Evolutionary conservation across 2,888 invertebrate genomes (phyloP), one percentile per base, ranked within the genome.

Genomic region (Cosmia trapezina): DNA sequence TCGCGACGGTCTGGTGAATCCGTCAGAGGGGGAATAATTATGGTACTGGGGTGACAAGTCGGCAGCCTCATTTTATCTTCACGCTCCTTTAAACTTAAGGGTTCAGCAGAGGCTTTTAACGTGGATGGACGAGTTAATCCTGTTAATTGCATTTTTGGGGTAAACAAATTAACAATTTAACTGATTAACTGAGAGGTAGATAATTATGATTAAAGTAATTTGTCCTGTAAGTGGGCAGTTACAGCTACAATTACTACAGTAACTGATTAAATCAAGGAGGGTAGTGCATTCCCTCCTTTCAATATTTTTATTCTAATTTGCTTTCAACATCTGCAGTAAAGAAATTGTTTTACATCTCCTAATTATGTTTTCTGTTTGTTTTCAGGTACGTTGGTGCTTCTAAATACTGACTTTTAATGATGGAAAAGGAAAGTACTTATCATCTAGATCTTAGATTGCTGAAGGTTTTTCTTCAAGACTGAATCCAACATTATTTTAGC

Each of bases 11-110:
- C 83, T 73, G 65, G 37, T 84, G 85, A 78, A 80, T 80, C 73
- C 78, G 80, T 80, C 85, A 80, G 78, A 69, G 66, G 43, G 57
- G 66, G 51, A 74, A 81, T 81, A 81, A 81, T 81, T 81, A 81
- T 74, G 78, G 61, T 53, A 54, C 70, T 64, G 22, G 57, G 64
- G 28, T 57, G 76, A 69, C 64, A 70, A 76, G 70, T 56, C 53
- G 33, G 33, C 49, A 61, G 45, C 54, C 68, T 33, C 41, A 64
- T 70, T 77, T 84, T 83, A 84, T 84, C 84, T 84, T 84, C 63
- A 71, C 76, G 62, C 70, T 78, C 33, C 49, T 68, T 80, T 83
- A 51, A 70, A 78, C 54, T 70, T 70, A 49, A 74, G 22, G 67
- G 82, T 57, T 56, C 37, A 64, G 63, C 53, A 62, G 61, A 72